Evolutionary conservation across 1,140 invertebrate genomes (phyloP), one percentile per base, ranked within the genome.

Genomic region (Tribolium madens): DNA sequence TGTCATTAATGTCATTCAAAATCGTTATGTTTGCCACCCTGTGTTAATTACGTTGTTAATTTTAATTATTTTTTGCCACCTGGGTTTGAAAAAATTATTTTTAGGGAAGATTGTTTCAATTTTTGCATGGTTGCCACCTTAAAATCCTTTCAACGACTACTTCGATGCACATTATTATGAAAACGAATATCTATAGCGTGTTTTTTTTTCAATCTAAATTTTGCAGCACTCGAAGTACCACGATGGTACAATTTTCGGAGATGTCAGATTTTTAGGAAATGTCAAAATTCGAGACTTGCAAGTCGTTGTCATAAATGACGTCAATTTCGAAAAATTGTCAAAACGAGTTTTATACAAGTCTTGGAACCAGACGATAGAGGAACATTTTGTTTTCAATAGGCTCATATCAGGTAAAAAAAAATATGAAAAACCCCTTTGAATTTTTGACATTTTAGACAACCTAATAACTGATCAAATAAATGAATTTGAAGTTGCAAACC

Each of bases 401-500:
- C 33, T 81, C 12, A 78, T 78, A 73, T 48, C 76, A 33, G 64
- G 78, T 81, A 73, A 69, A 57, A 47, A n/a, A 15, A 10, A 9
- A 71, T 53, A 3, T 53, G 13, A 17, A n/a, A n/a, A n/a, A n/a
- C n/a, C n/a, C 0, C 7, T 53, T 1, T 10, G 15, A 53, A 53
- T 0, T 13, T 15, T 50, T 12, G 14, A 13, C 10, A 14, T 83
- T 84, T 64, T 46, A 84, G 84, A 72, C 10, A 83, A 83, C 50
- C 57, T 84, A 70, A 15, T 79, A 7, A 73, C 79, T 12, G 53
- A 73, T 48, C 60, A 78, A 77, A 84, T 85, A n/a, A 85, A 85
- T 57, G 76, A 82, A 18, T 71, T 76, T 9, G 47, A 74, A 15
- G 73, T 82, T n/a, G 18, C 75, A 15, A 69, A 81, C 21, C 60